These are phyloP conservation scores for Drosophila mauritiana DNA, from an alignment of 1,140 invertebrate genomes.

Conservation along the genomic window DNA sequence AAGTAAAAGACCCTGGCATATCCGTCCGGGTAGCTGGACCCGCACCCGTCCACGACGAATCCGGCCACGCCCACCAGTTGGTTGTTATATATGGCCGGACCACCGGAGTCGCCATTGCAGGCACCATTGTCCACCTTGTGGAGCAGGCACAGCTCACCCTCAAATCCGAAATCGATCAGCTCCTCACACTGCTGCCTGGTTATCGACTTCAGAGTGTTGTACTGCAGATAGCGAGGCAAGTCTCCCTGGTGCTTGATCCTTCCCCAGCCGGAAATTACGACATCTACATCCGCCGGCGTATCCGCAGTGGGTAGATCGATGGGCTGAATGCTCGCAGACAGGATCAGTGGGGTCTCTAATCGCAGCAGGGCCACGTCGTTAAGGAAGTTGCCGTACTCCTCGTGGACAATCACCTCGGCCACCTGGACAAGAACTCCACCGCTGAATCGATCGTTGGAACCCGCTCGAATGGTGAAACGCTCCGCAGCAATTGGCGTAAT, in stretches of 20 bases:
- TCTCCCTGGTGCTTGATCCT: constrained; percentile 62
- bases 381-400: constrained; percentile 65
- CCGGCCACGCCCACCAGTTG: constrained; percentile 72
- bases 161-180: constrained; percentile 26
- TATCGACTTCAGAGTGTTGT: constrained; percentile 56
- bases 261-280: constrained; percentile 86
- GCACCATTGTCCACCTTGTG: constrained; percentile 59
- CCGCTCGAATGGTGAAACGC: constrained; percentile 50
- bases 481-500: constrained; percentile 11
- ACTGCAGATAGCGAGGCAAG: constrained; percentile 61
- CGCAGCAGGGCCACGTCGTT: constrained; percentile 86
- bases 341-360: constrained; percentile 75
- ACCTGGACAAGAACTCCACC: constrained; percentile 57
- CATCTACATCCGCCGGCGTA: constrained; percentile 51
- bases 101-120: constrained; percentile 74
- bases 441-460: constrained; percentile 51
- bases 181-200: constrained; percentile 27
- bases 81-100: constrained; percentile 66
- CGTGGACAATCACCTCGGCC: constrained; percentile 75
- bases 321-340: constrained; percentile 71
- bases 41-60: constrained; percentile 62
- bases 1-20: constrained; percentile 85
- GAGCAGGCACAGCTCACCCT: constrained; percentile 55
- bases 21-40: constrained; percentile 85
- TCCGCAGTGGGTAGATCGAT: constrained; percentile 68